Conservation (phyloP, 2,797 vertebrate species). For the Ctenosaura bakeri region DNA sequence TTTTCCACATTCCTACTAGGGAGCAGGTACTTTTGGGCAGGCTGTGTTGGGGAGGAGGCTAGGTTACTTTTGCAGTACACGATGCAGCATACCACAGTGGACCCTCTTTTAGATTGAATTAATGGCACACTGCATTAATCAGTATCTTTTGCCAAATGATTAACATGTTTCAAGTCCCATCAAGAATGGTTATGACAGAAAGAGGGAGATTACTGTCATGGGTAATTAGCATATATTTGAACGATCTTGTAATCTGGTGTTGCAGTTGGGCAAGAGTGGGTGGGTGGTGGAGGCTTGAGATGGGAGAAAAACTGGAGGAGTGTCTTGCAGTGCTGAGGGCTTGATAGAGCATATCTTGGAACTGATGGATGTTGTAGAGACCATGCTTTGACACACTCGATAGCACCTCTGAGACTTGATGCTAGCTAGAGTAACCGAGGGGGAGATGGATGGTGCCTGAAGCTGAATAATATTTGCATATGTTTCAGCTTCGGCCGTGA, state of each 20-base stretch:
- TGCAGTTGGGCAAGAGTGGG: background rate
- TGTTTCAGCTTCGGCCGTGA: background rate
- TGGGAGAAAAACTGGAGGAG: slow-evolving; percentile 13
- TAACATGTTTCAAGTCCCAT: slow-evolving; percentile 63
- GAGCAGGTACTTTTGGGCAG: background rate
- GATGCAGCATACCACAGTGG: background rate
- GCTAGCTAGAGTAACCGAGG: background rate
- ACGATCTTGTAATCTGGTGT: background rate
- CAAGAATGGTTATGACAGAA: slow-evolving; percentile 56
- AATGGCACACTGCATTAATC: slow-evolving; percentile 47
- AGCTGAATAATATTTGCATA: slow-evolving; percentile 36
- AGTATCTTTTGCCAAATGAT: slow-evolving; percentile 66
- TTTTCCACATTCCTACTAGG: no score
- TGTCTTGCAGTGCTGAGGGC: background rate
- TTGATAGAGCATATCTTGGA: background rate
- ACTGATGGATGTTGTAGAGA: slow-evolving; percentile 33
- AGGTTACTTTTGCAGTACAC: background rate
- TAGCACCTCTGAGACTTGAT: slow-evolving; percentile 3
- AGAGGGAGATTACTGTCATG: slow-evolving; percentile 60
- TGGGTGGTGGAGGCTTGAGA: fast-evolving
- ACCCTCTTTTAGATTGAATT: slow-evolving; percentile 64
- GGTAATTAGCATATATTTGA: slow-evolving; percentile 56
- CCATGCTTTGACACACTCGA: fast-evolving
- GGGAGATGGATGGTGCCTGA: background rate
- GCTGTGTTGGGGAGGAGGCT: slow-evolving; percentile 12